Conservation (phyloP, 2,797 vertebrate species). For the Serranus cabrilla region DNA sequence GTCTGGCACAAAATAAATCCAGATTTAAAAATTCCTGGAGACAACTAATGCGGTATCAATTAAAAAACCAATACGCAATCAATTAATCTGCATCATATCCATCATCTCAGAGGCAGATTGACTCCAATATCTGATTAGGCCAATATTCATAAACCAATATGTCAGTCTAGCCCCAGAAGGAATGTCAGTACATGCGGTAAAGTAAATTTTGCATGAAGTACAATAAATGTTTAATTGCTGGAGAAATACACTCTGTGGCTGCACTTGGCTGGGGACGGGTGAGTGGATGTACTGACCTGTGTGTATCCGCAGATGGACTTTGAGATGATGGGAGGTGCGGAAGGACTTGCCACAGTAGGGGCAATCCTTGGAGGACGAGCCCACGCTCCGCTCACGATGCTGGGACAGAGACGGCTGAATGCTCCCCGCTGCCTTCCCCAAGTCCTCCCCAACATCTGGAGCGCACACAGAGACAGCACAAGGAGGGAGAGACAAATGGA, state of each 20-base stretch:
- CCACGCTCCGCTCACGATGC: conserved; percentile 93
- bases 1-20: conserved; percentile 10
- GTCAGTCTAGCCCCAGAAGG: conserved; percentile 70
- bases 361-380: conserved; percentile 96
- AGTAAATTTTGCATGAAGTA: conserved; percentile 70
- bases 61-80: conserved; percentile 50
- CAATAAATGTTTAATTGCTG: conserved; percentile 69
- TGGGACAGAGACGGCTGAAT: conserved; percentile 92
- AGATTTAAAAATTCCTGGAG: neutral
- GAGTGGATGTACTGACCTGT: conserved; percentile 91
- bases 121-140: conserved; percentile 60
- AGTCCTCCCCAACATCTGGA: conserved; percentile 97
- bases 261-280: neutral
- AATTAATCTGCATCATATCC: conserved; percentile 53
- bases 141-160: conserved; percentile 68
- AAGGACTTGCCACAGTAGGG: conserved; percentile 99
- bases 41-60: conserved; percentile 30
- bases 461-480: conserved; percentile 47
- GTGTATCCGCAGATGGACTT: conserved; percentile 99
- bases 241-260: conserved; percentile 3
- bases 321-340: conserved; percentile 98
- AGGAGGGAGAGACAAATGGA: conserved; percentile 74
- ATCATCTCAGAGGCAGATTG: conserved; percentile 52
- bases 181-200: conserved; percentile 63
- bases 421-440: conserved; percentile 90